phyloP scores from a whole-genome alignment of 2,888 invertebrate genomes.

The Griposia aprilina region DNA sequence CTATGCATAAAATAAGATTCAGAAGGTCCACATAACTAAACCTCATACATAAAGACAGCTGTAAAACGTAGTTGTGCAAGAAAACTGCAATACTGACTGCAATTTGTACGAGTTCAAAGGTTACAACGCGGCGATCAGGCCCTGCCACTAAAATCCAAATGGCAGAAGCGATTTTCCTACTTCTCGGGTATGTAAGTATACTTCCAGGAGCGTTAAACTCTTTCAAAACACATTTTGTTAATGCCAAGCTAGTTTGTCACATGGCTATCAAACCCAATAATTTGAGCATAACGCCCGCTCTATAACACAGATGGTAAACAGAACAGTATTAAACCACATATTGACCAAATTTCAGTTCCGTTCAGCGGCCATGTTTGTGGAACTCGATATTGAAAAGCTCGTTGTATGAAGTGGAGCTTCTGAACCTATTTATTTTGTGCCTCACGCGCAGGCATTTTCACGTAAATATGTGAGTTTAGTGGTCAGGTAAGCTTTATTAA shows the following conservation, averaged over 20 bases:
- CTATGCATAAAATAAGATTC: slow-evolving; percentile 1
- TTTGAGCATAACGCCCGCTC: neutral
- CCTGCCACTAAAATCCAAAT: neutral
- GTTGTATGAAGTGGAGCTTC: slow-evolving; percentile 10
- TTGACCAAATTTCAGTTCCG: neutral
- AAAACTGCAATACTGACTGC: neutral
- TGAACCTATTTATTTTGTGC: neutral
- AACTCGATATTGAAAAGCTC: neutral
- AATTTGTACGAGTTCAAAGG: too few relatives aligned
- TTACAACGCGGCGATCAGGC: neutral
- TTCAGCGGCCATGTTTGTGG: neutral
- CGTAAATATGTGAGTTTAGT: slow-evolving; percentile 42
- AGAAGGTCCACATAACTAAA: slow-evolving; percentile 25
- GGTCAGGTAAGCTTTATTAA: slow-evolving; percentile 57
- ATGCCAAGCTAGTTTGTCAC: neutral
- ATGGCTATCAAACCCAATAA: neutral
- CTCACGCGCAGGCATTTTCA: slow-evolving; percentile 37
- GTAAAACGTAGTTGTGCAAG: neutral
- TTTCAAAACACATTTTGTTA: neutral
- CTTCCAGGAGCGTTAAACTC: too few relatives aligned
- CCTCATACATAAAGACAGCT: neutral
- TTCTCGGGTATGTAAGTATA: too few relatives aligned
- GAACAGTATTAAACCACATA: neutral
- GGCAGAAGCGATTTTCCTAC: neutral
- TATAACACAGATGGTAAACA: neutral